Conservation (phyloP, 2,113 vertebrate species). For the Pholis gunnellus region DNA sequence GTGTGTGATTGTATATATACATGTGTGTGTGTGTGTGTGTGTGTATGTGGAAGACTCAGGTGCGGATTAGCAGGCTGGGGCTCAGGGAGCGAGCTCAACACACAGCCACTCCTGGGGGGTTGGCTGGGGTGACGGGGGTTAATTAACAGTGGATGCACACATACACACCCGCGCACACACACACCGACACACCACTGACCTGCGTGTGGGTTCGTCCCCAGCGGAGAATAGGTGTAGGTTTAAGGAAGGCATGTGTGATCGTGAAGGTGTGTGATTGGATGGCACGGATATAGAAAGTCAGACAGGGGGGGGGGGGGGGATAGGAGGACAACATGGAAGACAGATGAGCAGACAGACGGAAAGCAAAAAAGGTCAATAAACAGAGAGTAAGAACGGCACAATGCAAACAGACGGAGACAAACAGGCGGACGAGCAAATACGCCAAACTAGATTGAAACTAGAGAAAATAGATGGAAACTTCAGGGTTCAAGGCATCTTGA, state of each 20-base stretch:
- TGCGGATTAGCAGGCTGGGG: constrained; percentile 77
- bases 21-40: constrained; percentile 26
- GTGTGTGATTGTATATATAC: constrained; percentile 21
- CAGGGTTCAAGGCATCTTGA: constrained; percentile 18
- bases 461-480: constrained; percentile 32
- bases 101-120: constrained; percentile 59
- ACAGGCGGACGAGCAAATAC: constrained; percentile 59
- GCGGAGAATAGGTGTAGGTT: constrained; percentile 43
- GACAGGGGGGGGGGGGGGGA: constrained; percentile 39
- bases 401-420: constrained; percentile 73
- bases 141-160: constrained; percentile 76
- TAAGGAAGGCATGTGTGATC: constrained; percentile 48
- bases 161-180: constrained; percentile 49
- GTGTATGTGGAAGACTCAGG: constrained; percentile 63
- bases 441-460: constrained; percentile 42
- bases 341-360: constrained; percentile 60
- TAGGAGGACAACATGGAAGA: constrained; percentile 46
- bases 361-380: constrained; percentile 73
- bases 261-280: constrained; percentile 62
- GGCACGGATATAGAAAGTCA: constrained; percentile 54
- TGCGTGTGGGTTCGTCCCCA: constrained; percentile 44
- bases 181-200: constrained; percentile 18
- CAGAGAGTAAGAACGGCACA: constrained; percentile 57
- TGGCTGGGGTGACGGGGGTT: constrained; percentile 74
- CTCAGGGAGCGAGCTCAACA: constrained; percentile 70